phyloP scores from a whole-genome alignment of 2,888 invertebrate genomes.

The Chironomus tentans region DNA sequence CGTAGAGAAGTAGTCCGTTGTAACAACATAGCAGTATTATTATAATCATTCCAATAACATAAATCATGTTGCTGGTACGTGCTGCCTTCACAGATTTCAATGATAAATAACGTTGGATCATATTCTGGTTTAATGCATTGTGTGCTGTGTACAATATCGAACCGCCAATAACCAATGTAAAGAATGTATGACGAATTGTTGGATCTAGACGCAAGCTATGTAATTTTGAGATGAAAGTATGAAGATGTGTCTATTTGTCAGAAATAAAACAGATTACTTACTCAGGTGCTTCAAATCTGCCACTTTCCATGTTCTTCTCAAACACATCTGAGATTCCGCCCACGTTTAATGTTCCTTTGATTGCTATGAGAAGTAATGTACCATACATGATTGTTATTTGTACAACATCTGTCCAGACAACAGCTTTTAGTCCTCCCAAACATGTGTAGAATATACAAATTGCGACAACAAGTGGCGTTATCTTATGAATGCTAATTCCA shows the following conservation, averaged over 20 bases:
- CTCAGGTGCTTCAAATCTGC: constrained; percentile 53
- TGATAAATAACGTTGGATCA: constrained; percentile 75
- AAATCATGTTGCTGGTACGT: constrained; percentile 57
- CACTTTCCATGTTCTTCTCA: constrained; percentile 48
- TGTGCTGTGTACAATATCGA: constrained; percentile 66
- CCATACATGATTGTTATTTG: constrained; percentile 60
- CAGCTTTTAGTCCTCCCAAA: constrained; percentile 49
- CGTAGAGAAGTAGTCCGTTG: constrained; percentile 63
- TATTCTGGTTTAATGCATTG: constrained; percentile 72
- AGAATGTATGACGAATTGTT: constrained; percentile 66
- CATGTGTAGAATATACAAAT: constrained; percentile 74
- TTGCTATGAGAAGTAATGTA: constrained; percentile 53
- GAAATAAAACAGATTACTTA: constrained; percentile 35
- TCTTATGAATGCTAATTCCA: constrained; percentile 62
- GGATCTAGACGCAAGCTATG: constrained; percentile 68
- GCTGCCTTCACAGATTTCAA: constrained; percentile 61
- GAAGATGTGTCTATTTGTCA: too few relatives aligned
- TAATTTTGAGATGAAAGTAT: too few relatives aligned
- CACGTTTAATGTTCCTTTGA: constrained; percentile 54
- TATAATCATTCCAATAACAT: constrained; percentile 52
- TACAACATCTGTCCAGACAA: constrained; percentile 65
- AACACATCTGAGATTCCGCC: constrained; percentile 53
- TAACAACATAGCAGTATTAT: constrained; percentile 58
- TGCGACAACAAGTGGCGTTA: constrained; percentile 62
- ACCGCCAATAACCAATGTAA: constrained; percentile 67